Evolutionary conservation across 92 coral and sea anemone species (phyloP).

Genomic region (Scolanthus callimorphus): DNA sequence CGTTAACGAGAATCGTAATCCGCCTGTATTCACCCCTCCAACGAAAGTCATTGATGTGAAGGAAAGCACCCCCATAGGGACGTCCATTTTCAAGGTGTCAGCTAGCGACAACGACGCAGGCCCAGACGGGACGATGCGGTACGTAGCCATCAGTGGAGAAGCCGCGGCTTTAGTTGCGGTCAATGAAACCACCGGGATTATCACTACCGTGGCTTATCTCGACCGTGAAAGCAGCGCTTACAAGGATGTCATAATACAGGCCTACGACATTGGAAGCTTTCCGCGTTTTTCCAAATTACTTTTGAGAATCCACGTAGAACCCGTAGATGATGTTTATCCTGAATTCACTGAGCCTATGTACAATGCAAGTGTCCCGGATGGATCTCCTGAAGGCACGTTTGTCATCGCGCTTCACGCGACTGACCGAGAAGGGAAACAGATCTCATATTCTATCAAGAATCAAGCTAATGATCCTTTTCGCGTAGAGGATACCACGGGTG

Average conservation of each 20-base stretch:
- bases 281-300: conserved; percentile 42
- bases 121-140: conserved; percentile 39
- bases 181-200: conserved; percentile 48
- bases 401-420: conserved; percentile 63
- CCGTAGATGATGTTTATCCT: conserved; percentile 56
- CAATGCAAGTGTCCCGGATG: conserved; percentile 58
- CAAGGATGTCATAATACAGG: conserved; percentile 60
- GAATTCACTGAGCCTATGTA: conserved; percentile 51
- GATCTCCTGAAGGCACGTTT: conserved; percentile 67
- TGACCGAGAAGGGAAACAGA: conserved; percentile 43
- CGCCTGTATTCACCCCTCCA: conserved; percentile 46
- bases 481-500: conserved; percentile 49
- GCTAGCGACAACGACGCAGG: conserved; percentile 59
- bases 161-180: conserved; percentile 49
- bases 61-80: conserved; percentile 38
- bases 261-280: conserved; percentile 43
- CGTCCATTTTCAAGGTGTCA: conserved; percentile 37
- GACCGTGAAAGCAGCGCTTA: conserved; percentile 52
- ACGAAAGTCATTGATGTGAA: conserved; percentile 19
- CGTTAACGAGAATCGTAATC: conserved; percentile 42
- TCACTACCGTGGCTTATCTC: conserved; percentile 49
- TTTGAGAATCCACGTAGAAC: conserved; percentile 35
- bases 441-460: conserved; percentile 13
- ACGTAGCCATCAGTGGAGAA: conserved; percentile 56
- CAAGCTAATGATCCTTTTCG: conserved; percentile 33